phyloP scores from a whole-genome alignment of 1,140 invertebrate genomes.

The Periplaneta americana region DNA sequence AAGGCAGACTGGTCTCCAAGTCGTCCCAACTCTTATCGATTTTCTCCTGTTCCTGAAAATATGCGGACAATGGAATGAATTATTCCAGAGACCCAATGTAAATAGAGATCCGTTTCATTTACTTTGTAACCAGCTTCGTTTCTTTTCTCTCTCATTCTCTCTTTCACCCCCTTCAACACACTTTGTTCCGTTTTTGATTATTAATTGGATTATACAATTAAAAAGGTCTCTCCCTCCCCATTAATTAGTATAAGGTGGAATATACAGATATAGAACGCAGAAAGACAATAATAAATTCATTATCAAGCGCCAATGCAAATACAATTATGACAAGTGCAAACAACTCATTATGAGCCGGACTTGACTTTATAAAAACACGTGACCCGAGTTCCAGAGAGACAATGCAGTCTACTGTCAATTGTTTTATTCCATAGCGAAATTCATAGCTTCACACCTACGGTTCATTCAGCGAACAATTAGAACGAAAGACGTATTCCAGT shows the following conservation, averaged over 20 bases:
- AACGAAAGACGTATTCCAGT: too few relatives aligned
- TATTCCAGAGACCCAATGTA: background rate
- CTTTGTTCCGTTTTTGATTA: background rate
- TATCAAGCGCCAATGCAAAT: background rate
- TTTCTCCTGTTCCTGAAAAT: too few relatives aligned
- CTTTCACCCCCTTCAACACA: background rate
- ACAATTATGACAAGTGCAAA: background rate
- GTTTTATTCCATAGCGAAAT: too few relatives aligned
- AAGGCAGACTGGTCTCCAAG: too few relatives aligned
- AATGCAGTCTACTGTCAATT: too few relatives aligned
- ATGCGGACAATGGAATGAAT: background rate
- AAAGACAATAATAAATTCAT: background rate
- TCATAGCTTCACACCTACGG: too few relatives aligned
- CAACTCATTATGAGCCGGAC: background rate
- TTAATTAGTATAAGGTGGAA: background rate
- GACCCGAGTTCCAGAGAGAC: too few relatives aligned
- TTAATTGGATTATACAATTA: background rate
- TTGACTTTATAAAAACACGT: too few relatives aligned
- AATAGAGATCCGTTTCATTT: background rate
- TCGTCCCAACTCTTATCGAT: too few relatives aligned
- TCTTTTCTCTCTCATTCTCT: background rate
- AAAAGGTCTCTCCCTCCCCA: background rate
- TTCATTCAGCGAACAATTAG: too few relatives aligned
- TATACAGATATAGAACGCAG: background rate
- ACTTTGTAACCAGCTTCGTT: background rate